Base-by-base conservation (phyloP, 2,797 vertebrate genomes). In the Hylomyscus alleni region DNA sequence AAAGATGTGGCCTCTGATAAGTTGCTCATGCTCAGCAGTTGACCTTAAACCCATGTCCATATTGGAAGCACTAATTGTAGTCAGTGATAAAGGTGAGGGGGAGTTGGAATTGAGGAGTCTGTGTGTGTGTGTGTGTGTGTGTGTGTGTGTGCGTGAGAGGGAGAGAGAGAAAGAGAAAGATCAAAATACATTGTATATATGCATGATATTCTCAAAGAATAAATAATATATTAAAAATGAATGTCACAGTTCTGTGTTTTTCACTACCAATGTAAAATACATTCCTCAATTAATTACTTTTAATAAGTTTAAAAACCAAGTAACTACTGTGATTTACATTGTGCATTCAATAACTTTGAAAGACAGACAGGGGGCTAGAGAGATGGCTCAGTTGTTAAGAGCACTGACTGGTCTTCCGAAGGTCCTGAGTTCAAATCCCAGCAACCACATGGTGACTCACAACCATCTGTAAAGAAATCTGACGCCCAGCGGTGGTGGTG, bases 231-330 rank as follows among this genome's bases (percentile, higher is more conserved):
- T 56, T 12, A 87, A 87, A 69, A 80, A 65, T 44, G 81, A 84
- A 56, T 47, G 15, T 10, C 0, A 37, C 6, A 67, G 62, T 67
- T 29, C 17, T 81, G 1, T 34, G 9, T 29, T 62, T 56, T 15
- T 54, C 82, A 31, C 17, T 50, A 56, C 11, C 22, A 12, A 31
- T 1, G 31, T 15, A 29, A 0, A n/a, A 3, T 11, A 90, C 24
- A 80, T 1, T 47, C 78, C 10, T 22, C 62, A 78, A 47, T 47
- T 81, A 50, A 72, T 60, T 75, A 82, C 65, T 95, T 44, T 94
- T 9, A 88, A 88, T 90, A 78, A 56, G 7, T 90, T 75, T 73
- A 90, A 95, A 88, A 47, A 1, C 5, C 1, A 95, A 78, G 54
- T 80, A 77, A 84, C 22, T 20, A 77, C 1, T n/a, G 8, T 22